These are phyloP conservation scores for Zaprionus inermis DNA, from an alignment of 1,140 invertebrate species.

Conservation along the genomic window DNA sequence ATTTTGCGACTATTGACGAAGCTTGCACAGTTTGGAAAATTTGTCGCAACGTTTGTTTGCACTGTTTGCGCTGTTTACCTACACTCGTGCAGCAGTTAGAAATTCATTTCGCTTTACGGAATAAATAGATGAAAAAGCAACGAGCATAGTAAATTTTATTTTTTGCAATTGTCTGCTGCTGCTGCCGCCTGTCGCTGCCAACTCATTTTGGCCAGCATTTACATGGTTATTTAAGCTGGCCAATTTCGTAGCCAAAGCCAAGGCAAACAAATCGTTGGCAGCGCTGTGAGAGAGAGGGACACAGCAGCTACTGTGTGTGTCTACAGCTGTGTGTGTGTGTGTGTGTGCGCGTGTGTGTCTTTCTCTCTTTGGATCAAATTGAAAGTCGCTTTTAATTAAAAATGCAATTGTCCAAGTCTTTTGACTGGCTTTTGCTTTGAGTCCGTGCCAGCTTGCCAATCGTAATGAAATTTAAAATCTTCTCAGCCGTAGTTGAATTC, in stretches of 20 bases:
- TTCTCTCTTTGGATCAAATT: conserved; percentile 16
- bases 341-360: conserved; percentile 19
- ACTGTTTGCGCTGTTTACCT: neutral
- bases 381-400: conserved; percentile 68
- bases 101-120: neutral
- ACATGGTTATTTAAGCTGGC: conserved; percentile 49
- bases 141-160: conserved; percentile 36
- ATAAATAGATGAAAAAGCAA: conserved; percentile 14
- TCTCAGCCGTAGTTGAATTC: neutral
- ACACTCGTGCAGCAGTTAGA: neutral
- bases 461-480: conserved; percentile 22
- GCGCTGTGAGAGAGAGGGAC: neutral
- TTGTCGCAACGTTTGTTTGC: neutral
- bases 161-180: conserved; percentile 29
- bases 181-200: conserved; percentile 6
- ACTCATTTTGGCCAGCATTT: conserved; percentile 31
- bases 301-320: conserved; percentile 1
- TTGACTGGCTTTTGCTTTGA: conserved; percentile 22
- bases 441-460: conserved; percentile 4
- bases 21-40: neutral
- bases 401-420: conserved; percentile 50
- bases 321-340: conserved; percentile 23
- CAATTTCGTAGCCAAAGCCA: conserved; percentile 59
- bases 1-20: conserved; percentile 1
- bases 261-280: conserved; percentile 53